Percentiles rank a stretch among this genome's conserved stretches.
Evolutionary conservation across 1,140 invertebrate species (phyloP).

Genomic region (Zeugodacus cucurbitae): DNA sequence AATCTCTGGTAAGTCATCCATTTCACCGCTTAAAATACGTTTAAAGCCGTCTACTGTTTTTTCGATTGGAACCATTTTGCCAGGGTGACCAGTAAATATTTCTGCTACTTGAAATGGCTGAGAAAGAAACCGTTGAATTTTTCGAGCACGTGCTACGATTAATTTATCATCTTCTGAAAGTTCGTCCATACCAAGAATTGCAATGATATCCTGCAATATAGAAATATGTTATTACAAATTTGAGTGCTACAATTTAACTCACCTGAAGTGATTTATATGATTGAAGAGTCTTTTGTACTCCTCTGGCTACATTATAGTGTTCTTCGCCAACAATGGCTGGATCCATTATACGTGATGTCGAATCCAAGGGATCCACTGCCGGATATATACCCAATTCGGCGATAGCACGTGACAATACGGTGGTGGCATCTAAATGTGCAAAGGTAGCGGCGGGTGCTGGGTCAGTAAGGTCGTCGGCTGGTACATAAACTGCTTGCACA

Average conservation of each 20-base stretch:
- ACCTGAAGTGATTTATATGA: slow-evolving; percentile 79
- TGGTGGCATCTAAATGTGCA: slow-evolving; percentile 87
- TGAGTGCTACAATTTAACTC: not conserved
- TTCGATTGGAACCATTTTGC: slow-evolving; percentile 72
- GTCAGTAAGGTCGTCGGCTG: slow-evolving; percentile 88
- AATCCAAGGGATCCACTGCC: slow-evolving; percentile 87
- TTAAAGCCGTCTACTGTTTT: slow-evolving; percentile 71
- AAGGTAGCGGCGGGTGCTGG: slow-evolving; percentile 87
- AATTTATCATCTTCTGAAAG: slow-evolving; percentile 87
- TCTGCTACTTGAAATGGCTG: slow-evolving; percentile 86
- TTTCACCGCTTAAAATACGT: slow-evolving; percentile 74
- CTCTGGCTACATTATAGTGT: slow-evolving; percentile 81
- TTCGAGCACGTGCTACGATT: slow-evolving; percentile 83
- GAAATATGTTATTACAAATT: not conserved
- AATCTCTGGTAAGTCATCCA: slow-evolving; percentile 85
- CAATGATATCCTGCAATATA: slow-evolving; percentile 75
- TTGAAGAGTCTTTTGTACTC: slow-evolving; percentile 85
- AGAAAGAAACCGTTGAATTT: slow-evolving; percentile 85
- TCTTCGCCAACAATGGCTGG: slow-evolving; percentile 82
- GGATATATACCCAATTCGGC: slow-evolving; percentile 88
- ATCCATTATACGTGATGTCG: slow-evolving; percentile 84
- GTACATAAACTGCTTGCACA: slow-evolving; percentile 86
- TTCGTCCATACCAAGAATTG: slow-evolving; percentile 88
- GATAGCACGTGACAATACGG: slow-evolving; percentile 84
- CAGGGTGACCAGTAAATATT: slow-evolving; percentile 75